Evolutionary conservation across 2,797 vertebrate genomes (phyloP).

Genomic region (Tadarida brasiliensis): DNA sequence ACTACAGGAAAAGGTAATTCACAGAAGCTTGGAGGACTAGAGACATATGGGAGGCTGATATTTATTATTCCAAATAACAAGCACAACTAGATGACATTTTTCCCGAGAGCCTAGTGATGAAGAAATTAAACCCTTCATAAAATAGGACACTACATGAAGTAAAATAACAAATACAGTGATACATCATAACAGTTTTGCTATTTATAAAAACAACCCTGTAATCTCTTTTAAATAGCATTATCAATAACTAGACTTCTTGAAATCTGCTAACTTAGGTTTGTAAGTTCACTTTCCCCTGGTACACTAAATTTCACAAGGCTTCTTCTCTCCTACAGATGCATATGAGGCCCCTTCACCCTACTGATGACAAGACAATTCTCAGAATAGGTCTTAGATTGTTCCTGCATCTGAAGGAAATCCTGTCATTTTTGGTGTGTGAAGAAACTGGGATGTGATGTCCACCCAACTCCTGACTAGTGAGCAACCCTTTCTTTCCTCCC

Average conservation of each 20-base stretch:
- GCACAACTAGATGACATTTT: neutral
- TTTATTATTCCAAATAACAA: neutral
- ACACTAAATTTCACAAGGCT: neutral
- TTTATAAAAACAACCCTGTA: neutral
- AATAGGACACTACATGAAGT: neutral
- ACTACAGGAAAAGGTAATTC: neutral
- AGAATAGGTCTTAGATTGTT: neutral
- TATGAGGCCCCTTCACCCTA: neutral
- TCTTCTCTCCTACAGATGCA: neutral
- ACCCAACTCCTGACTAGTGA: neutral
- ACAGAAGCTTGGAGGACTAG: neutral
- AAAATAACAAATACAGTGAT: neutral
- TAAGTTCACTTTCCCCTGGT: neutral
- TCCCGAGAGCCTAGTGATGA: neutral
- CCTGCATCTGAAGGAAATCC: neutral
- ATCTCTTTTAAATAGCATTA: neutral
- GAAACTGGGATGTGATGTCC: neutral
- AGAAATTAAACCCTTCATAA: neutral
- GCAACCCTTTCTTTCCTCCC: neutral
- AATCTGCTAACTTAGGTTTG: neutral
- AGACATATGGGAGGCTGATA: neutral
- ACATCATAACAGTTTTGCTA: neutral
- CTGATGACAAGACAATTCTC: neutral
- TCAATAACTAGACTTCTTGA: neutral
- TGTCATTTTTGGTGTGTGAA: neutral